Conservation (phyloP, 2,113 vertebrate genomes). For the Ophiodon elongatus region DNA sequence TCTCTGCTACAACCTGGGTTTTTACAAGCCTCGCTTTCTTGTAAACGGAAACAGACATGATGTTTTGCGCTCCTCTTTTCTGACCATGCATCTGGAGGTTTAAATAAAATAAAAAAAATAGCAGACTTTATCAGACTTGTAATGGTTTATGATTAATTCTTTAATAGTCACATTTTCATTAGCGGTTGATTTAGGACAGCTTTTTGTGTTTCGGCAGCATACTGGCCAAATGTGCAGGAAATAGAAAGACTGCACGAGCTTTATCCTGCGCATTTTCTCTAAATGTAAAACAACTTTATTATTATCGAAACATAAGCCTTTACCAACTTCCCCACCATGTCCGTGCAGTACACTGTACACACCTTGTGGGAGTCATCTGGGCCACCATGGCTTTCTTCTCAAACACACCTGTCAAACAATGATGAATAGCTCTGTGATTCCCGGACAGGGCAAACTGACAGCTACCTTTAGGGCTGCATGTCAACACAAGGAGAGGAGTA, state of each 20-base stretch:
- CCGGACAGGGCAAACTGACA: slow-evolving; percentile 72
- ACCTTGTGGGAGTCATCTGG: slow-evolving; percentile 34
- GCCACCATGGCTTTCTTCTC: slow-evolving; percentile 44
- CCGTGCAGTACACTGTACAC: background rate
- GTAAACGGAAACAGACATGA: background rate
- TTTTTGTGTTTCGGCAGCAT: background rate
- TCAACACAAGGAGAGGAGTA: slow-evolving; percentile 72
- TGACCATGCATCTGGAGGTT: background rate
- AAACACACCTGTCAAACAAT: slow-evolving; percentile 69
- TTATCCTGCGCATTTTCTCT: background rate
- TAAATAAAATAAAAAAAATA: background rate
- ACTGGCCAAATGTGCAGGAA: background rate
- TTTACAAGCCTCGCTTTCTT: background rate
- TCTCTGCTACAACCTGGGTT: background rate
- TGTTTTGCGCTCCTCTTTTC: background rate
- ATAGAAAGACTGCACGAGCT: background rate
- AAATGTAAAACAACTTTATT: background rate
- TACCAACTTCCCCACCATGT: background rate
- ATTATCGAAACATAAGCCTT: background rate
- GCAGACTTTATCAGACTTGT: background rate
- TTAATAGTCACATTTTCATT: background rate
- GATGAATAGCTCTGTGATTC: slow-evolving; percentile 73
- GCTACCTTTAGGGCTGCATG: slow-evolving; percentile 69
- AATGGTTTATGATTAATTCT: background rate
- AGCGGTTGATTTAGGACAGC: background rate